Evolutionary conservation across 2,797 vertebrate species (phyloP), one percentile per base, ranked within the genome.

Genomic region (Chaenodraco wilsoni): DNA sequence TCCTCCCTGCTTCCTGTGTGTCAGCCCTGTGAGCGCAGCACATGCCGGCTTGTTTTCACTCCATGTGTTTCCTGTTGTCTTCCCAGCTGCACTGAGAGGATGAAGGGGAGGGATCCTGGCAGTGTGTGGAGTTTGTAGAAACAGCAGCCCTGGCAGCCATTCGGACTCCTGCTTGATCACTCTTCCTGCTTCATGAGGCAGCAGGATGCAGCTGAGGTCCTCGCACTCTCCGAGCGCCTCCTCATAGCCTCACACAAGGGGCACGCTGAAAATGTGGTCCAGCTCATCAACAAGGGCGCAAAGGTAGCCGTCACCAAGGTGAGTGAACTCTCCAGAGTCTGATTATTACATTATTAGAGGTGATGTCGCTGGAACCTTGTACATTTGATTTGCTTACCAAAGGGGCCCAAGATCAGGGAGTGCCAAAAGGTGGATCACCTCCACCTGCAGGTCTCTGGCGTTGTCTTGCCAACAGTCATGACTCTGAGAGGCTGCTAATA

Each of bases 261-360:
- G 89, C 97, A 98, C 90, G 95, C 94, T 11, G 97, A 98, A 91
- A 96, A 97, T 96, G 98, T 99, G 94, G 97, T 99, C 89, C 97
- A 99, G 94, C 96, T 99, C 86, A 99, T 99, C 95, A 99, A 99
- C 95, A 98, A 95, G 94, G 98, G 98, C 3, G 98, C 97, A 87
- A 97, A 97, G 93, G 97, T 98, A 93, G 97, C 97, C 0, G 95
- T 99, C 92, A 99, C 97, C 92, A 99, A 97, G 97, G 98, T 99
- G 95, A 96, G 95, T 82, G 78, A 17, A 1, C 8, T 11, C 1
- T 43, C 2, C 33, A n/a, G 17, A 7, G 41, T 15, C 23, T 46
- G 17, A 21, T 7, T 3, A 12, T 52, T 0, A 45, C 2, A 27
- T 27, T 27, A 27, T 27, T 27, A 23, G 13, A 3, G 0, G 10